These are phyloP conservation scores for Fundulus diaphanus DNA, from an alignment of 2,797 vertebrate genomes.

Conservation along the genomic window DNA sequence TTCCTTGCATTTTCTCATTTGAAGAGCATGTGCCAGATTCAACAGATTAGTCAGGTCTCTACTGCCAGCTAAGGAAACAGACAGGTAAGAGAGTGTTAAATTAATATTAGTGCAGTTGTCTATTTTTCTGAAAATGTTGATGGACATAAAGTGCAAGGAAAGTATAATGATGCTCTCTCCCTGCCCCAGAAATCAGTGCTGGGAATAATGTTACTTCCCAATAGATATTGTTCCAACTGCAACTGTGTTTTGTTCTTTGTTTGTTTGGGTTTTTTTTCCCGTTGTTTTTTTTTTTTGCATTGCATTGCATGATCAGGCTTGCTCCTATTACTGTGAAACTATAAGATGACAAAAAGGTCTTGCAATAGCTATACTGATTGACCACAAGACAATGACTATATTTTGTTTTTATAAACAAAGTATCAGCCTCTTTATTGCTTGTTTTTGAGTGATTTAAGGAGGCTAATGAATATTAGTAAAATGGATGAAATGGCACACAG, in stretches of 20 bases:
- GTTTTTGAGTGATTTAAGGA: not conserved
- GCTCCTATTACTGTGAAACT: not conserved
- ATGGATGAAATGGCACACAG: not conserved
- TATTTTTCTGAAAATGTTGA: not conserved
- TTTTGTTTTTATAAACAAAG: not conserved
- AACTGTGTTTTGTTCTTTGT: not conserved
- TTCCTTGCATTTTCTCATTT: constrained; percentile 37
- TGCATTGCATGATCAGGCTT: not conserved
- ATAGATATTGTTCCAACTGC: not conserved
- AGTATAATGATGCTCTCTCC: not conserved
- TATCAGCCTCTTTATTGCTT: not conserved
- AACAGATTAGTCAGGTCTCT: constrained; percentile 43
- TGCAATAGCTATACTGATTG: not conserved
- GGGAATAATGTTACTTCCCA: not conserved
- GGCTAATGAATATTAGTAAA: not conserved
- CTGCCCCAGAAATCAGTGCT: not conserved
- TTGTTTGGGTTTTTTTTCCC: too few relatives aligned
- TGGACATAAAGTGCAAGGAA: not conserved
- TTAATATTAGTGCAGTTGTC: constrained; percentile 24
- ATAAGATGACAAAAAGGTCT: not conserved
- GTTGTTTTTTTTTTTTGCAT: too few relatives aligned
- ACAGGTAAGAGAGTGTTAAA: constrained; percentile 30
- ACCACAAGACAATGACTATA: not conserved
- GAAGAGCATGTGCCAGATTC: constrained; percentile 35
- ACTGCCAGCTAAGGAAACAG: constrained; percentile 39